Evolutionary conservation across 2,888 invertebrate species (phyloP).

Genomic region (Thymelicus acteon): DNA sequence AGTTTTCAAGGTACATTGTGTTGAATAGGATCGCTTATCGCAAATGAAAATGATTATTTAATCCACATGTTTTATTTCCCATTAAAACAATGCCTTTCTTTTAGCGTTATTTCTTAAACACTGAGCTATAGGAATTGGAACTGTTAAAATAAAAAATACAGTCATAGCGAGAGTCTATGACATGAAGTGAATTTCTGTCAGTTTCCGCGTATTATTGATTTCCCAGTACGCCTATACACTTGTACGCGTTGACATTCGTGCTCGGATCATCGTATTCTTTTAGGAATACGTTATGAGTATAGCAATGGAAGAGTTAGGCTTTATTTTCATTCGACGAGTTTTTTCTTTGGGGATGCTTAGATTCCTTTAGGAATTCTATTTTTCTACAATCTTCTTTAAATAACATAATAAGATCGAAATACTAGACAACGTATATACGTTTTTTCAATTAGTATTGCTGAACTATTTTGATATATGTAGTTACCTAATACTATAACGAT

Average conservation of each 20-base stretch:
- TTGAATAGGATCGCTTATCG: too few species aligned
- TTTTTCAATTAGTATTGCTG: too few species aligned
- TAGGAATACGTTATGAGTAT: constrained; percentile 16
- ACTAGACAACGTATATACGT: too few species aligned
- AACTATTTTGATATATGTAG: too few species aligned
- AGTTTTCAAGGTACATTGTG: too few species aligned
- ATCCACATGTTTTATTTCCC: constrained; percentile 1
- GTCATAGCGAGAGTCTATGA: constrained; percentile 21
- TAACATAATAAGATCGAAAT: too few species aligned
- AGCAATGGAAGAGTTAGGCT: neutral
- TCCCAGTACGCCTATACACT: constrained; percentile 47
- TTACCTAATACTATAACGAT: too few species aligned
- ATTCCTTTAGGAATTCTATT: too few species aligned
- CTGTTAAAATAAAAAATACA: neutral
- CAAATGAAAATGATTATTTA: too few species aligned
- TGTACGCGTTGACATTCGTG: constrained; percentile 28
- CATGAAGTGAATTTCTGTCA: constrained; percentile 48
- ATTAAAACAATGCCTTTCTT: constrained; percentile 5
- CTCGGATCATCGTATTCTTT: constrained; percentile 35
- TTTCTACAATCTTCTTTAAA: too few species aligned
- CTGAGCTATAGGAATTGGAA: neutral
- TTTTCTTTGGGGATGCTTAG: neutral
- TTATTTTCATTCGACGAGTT: constrained; percentile 4
- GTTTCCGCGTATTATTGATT: constrained; percentile 52
- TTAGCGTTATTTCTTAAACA: neutral